phyloP scores from a whole-genome alignment of 2,797 vertebrate species.

The Siniperca undulata region DNA sequence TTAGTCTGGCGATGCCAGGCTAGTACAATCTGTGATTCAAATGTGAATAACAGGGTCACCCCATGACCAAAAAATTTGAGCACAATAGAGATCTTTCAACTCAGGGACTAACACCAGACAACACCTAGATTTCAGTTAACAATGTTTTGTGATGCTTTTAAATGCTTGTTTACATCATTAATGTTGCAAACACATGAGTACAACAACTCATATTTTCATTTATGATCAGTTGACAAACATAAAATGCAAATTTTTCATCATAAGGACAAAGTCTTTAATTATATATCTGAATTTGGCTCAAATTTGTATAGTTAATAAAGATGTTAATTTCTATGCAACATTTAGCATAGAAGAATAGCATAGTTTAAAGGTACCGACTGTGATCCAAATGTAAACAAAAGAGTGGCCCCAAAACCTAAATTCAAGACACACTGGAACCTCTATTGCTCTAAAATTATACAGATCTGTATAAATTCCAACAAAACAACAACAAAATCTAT shows the following conservation, averaged over 20 bases:
- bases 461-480: background rate
- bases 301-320: background rate
- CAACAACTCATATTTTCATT: background rate
- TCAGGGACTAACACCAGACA: background rate
- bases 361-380: background rate
- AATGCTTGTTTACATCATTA: background rate
- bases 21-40: background rate
- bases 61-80: background rate
- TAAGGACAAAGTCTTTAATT: background rate
- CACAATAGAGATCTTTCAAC: background rate
- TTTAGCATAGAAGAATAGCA: background rate
- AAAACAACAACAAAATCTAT: background rate
- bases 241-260: background rate
- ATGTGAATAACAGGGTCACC: background rate
- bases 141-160: background rate
- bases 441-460: background rate
- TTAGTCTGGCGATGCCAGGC: too few species aligned
- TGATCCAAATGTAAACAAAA: background rate
- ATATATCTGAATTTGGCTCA: background rate
- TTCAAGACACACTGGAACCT: background rate
- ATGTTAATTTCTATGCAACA: background rate
- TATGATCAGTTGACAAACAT: background rate
- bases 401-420: background rate
- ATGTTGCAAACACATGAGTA: background rate
- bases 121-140: background rate